phyloP scores from a whole-genome alignment of 1,140 invertebrate species.

The Nylanderia fulva region DNA sequence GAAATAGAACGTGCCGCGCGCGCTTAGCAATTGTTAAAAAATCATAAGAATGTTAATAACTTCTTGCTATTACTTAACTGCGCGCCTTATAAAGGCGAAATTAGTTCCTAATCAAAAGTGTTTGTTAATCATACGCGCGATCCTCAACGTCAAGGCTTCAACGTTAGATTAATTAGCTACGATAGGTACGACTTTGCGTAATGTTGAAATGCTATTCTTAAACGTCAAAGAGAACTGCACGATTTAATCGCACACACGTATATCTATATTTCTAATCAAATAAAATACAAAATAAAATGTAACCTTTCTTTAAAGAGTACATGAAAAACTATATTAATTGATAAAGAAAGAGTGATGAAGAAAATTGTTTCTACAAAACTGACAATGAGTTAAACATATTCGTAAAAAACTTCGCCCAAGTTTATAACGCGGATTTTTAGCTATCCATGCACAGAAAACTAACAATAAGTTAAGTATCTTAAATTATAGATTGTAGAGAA shows the following conservation, averaged over 20 bases:
- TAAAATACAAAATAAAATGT: slow-evolving; percentile 5
- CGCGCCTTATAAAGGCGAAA: slow-evolving; percentile 12
- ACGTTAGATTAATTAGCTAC: slow-evolving; percentile 45
- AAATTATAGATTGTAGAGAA: too few relatives aligned
- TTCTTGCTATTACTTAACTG: slow-evolving; percentile 42
- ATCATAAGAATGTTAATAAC: slow-evolving; percentile 50
- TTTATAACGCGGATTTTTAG: too few relatives aligned
- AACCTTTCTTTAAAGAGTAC: background rate
- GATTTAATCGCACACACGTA: slow-evolving; percentile 21
- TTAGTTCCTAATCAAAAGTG: slow-evolving; percentile 50
- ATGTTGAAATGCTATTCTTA: slow-evolving; percentile 17
- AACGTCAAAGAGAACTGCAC: background rate
- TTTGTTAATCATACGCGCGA: slow-evolving; percentile 35
- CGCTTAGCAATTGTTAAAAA: slow-evolving; percentile 2
- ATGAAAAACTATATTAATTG: background rate
- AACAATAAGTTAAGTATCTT: too few relatives aligned
- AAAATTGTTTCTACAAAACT: background rate
- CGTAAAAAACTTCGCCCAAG: too few relatives aligned
- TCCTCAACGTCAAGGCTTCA: slow-evolving; percentile 31
- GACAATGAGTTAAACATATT: background rate
- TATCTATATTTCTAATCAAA: background rate
- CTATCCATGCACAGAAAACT: too few relatives aligned
- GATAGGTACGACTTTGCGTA: slow-evolving; percentile 7
- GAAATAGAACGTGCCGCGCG: slow-evolving; percentile 41
- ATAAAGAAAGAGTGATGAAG: background rate